Evolutionary conservation across 37 sponge, comb jelly and placozoan genomes (phyloP).

Genomic region (Chondrilla cf. caribensis): DNA sequence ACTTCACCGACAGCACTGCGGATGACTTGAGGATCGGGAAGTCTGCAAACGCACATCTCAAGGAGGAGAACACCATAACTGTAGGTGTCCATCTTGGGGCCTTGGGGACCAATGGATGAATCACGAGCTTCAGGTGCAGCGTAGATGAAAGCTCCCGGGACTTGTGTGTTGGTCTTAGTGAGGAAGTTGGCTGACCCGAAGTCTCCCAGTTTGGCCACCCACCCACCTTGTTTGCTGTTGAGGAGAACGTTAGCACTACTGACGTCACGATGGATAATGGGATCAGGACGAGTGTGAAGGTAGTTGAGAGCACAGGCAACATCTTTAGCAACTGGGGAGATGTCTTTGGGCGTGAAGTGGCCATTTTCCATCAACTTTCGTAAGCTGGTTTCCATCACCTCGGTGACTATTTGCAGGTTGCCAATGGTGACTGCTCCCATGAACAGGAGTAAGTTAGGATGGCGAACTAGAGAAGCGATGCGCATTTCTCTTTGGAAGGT

Average conservation of each 20-base stretch:
- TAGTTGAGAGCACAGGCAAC: conserved; percentile 64
- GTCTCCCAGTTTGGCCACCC: conserved; percentile 75
- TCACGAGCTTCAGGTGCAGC: conserved; percentile 63
- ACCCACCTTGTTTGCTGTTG: conserved; percentile 19
- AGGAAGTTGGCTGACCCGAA: conserved; percentile 78
- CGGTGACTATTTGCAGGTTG: conserved; percentile 49
- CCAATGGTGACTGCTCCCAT: conserved; percentile 59
- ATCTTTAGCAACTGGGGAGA: conserved; percentile 32
- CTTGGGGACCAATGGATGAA: conserved; percentile 28
- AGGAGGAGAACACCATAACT: conserved; percentile 70
- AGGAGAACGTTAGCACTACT: conserved; percentile 75
- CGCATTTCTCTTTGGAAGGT: conserved; percentile 55
- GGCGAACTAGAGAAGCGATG: conserved; percentile 38
- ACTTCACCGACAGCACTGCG: background rate
- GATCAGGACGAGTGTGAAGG: conserved; percentile 53
- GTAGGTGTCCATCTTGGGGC: conserved; percentile 72
- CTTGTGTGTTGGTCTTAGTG: conserved; percentile 22
- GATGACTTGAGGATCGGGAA: conserved; percentile 26
- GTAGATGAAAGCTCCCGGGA: conserved; percentile 64
- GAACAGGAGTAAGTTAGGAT: conserved; percentile 73
- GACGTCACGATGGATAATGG: conserved; percentile 76
- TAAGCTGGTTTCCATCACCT: conserved; percentile 62
- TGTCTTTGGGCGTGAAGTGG: too few relatives aligned
- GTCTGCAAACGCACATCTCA: conserved; percentile 31
- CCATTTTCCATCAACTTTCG: conserved; percentile 34